A percentile compares a stretch with the other conserved stretches of the same genome.
Evolutionary conservation across 1,140 invertebrate genomes (phyloP).

Genomic region (Eurosta solidaginis): DNA sequence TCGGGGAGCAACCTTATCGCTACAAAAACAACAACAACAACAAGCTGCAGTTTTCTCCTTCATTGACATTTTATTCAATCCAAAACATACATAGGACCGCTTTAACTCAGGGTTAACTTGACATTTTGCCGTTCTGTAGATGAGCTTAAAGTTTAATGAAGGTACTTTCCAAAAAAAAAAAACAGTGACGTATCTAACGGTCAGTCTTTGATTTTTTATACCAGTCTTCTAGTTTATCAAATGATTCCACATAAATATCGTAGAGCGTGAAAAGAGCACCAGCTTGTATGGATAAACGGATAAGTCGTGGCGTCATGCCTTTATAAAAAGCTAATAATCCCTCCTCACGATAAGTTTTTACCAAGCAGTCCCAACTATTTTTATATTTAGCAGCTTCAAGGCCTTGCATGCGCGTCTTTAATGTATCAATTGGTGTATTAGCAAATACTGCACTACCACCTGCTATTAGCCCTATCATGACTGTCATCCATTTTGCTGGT

Average conservation of each 20-base stretch:
- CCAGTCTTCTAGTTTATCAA: background rate
- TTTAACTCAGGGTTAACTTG: no score
- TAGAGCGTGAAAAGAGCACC: constrained; percentile 97
- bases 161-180: no score
- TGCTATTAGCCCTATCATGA: constrained; percentile 87
- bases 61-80: no score
- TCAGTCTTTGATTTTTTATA: background rate
- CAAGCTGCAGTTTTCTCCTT: no score
- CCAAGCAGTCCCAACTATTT: constrained; percentile 85
- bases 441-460: constrained; percentile 93
- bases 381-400: constrained; percentile 96
- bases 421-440: constrained; percentile 95
- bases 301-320: constrained; percentile 92
- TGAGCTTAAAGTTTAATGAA: no score
- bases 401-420: constrained; percentile 98
- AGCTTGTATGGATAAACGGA: constrained; percentile 93
- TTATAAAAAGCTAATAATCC: constrained; percentile 95
- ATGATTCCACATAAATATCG: constrained; percentile 85
- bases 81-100: no score
- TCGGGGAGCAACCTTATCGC: no score
- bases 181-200: no score
- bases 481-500: constrained; percentile 84
- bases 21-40: no score
- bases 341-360: constrained; percentile 88
- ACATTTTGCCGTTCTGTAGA: no score